Conservation (phyloP, 1,140 invertebrate genomes). For the Pogonomyrmex californicus region DNA sequence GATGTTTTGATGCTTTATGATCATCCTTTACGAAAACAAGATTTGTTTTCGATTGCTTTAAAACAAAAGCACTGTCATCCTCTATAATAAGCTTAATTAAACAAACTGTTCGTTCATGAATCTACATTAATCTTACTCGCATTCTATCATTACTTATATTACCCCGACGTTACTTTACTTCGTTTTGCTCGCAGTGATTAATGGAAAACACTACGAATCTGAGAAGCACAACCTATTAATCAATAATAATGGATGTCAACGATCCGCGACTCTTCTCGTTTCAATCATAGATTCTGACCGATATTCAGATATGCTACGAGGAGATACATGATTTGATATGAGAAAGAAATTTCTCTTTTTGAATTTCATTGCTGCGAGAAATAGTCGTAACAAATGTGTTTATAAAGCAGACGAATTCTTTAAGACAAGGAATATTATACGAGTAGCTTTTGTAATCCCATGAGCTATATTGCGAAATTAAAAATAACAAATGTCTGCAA, state of each 20-base stretch:
- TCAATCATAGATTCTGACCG: conserved; percentile 8
- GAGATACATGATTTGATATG: not conserved
- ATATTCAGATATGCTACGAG: not conserved
- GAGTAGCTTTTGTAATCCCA: not conserved
- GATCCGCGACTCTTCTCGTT: conserved; percentile 1
- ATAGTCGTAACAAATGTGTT: conserved; percentile 28
- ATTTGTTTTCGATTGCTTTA: not conserved
- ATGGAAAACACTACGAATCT: conserved; percentile 15
- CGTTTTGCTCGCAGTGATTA: conserved; percentile 26
- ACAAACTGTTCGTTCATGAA: conserved; percentile 24
- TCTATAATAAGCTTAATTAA: conserved; percentile 23
- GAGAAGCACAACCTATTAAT: conserved; percentile 39
- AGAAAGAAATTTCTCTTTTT: conserved; percentile 14
- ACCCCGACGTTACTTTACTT: conserved; percentile 12
- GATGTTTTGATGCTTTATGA: not conserved
- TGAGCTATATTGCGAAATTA: not conserved
- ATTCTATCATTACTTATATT: conserved; percentile 39
- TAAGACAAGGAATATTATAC: conserved; percentile 27
- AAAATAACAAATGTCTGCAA: conserved; percentile 20
- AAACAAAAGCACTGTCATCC: not conserved
- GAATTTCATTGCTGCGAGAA: conserved; percentile 3
- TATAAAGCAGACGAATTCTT: conserved; percentile 17
- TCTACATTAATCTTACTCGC: conserved; percentile 24
- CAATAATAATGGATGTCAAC: conserved; percentile 60
- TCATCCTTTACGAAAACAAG: not conserved